Evolutionary conservation across 2,113 vertebrate genomes (phyloP), one percentile per base, ranked within the genome.

Genomic region (Apistogramma diplotaenia): DNA sequence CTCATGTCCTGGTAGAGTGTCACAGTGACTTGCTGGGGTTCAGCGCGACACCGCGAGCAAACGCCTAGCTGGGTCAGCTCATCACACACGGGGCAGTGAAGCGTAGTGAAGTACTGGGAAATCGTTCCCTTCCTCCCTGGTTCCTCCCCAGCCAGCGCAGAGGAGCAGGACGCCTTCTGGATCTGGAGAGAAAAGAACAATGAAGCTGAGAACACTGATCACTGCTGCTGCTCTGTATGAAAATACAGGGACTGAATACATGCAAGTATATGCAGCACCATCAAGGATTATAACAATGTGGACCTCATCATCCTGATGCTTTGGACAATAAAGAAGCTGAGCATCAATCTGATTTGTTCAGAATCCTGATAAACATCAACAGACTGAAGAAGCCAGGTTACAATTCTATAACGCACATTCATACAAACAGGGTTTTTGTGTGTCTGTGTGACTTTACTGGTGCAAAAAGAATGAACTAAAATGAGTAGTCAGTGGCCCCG

Each of bases 71-170:
- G 98, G 73, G 98, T 99, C 54, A 99, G 95, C 89, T 97, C 95
- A 43, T 99, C 97, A 29, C 98, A 99, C 80, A 98, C 97, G 0
- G 98, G 98, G 90, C 98, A 99, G 92, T 97, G 98, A 49, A 99
- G 94, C 7, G 98, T 98, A 8, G 97, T 99, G 94, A 99, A 99
- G 82, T 99, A 99, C 70, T 99, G 98, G 3, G 97, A 98, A 87
- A 99, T 99, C 40, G 98, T 99, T 83, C 97, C 96, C 91, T 98
- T 99, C 88, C 96, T 95, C 37, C 95, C 93, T n/a, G 89, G 93
- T 0, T 95, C 93, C 33, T 97, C 96, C 6, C 87, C 95, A 3
- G 43, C 86, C 40, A 85, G 86, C 2, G 86, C 93, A 0, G 93
- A 84, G 3, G 94, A 96, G 85, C 95, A 93, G 25, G 96, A 94